Evolutionary conservation across 1,140 invertebrate genomes (phyloP), one percentile per base, ranked within the genome.

Genomic region (Diorhabda sublineata): DNA sequence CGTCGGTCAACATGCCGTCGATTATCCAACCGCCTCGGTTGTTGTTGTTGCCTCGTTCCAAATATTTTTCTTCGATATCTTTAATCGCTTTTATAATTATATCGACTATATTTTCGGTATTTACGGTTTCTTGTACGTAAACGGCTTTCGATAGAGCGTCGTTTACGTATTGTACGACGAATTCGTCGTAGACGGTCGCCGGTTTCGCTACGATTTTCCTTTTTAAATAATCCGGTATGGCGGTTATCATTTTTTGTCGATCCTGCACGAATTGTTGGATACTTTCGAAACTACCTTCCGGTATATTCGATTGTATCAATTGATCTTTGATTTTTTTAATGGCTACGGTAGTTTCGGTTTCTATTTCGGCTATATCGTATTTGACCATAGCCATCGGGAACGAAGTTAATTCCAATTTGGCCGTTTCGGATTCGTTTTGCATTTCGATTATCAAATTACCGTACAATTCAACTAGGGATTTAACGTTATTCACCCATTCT

Each of bases 1-100:
- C 47, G 70, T 84, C 79, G 9, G 79, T 74, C 42, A 82, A 78
- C 79, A 88, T 83, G 3, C 82, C 85, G 76, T 88, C 86, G 43
- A 89, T 77, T 69, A 89, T 82, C 82, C 83, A 88, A 66, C 84
- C 84, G 9, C 83, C 82, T 65, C 80, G 63, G 69, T 69, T 64
- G 70, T 73, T 73, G 69, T 69, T 64, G 70, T 73, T 73, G 68
- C 75, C 56, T 70, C 71, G 6, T 69, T 76, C 52, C 70, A 74
- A 47, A 69, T 72, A 70, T 68, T 76, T 68, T n/a, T 76, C 74
- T 67, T 85, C 83, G 58, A 80, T 76, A 44, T 71, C 68, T 73
- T 72, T 75, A 47, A 87, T 80, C 6, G 77, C 72, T 8, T 73
- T 78, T 42, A 77, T 72, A 6, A 86, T 75, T 74, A 82, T 78